Conservation (phyloP, 2,888 invertebrate species). For the Macrophya alboannulata region DNA sequence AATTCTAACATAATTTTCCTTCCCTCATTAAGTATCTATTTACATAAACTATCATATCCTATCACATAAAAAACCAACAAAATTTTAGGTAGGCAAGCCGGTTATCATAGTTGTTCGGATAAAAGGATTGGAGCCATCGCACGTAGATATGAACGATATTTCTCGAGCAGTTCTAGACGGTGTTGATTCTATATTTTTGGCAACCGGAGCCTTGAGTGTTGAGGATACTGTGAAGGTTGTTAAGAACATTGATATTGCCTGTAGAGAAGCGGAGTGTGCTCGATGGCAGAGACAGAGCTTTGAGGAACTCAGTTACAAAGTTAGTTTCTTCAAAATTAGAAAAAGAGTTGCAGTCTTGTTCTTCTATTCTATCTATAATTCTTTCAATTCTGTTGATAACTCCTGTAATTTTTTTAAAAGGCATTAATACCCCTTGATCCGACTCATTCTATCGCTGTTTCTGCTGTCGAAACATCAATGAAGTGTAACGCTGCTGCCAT, state of each 20-base stretch:
- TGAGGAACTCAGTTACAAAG: slow-evolving; percentile 71
- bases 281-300: slow-evolving; percentile 82
- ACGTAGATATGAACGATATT: slow-evolving; percentile 87
- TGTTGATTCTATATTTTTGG: slow-evolving; percentile 86
- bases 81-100: slow-evolving; percentile 82
- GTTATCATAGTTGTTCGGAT: slow-evolving; percentile 84
- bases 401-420: slow-evolving; percentile 70
- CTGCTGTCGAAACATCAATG: slow-evolving; percentile 89
- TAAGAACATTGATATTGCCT: slow-evolving; percentile 80
- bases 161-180: slow-evolving; percentile 89
- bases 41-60: too few species aligned
- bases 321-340: slow-evolving; percentile 52
- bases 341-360: neutral
- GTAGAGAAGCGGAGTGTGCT: slow-evolving; percentile 88
- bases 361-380: neutral
- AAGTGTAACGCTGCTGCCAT: slow-evolving; percentile 87
- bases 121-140: slow-evolving; percentile 82
- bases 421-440: slow-evolving; percentile 83
- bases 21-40: neutral
- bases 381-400: slow-evolving; percentile 34
- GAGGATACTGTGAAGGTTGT: slow-evolving; percentile 83
- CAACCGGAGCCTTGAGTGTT: slow-evolving; percentile 87
- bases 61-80: neutral
- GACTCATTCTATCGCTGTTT: slow-evolving; percentile 86
- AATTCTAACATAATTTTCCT: neutral